A percentile compares a stretch with the other conserved stretches of the same genome.
These are phyloP conservation scores for Limanda limanda DNA, from an alignment of 2,113 vertebrate species.

Conservation along the genomic window DNA sequence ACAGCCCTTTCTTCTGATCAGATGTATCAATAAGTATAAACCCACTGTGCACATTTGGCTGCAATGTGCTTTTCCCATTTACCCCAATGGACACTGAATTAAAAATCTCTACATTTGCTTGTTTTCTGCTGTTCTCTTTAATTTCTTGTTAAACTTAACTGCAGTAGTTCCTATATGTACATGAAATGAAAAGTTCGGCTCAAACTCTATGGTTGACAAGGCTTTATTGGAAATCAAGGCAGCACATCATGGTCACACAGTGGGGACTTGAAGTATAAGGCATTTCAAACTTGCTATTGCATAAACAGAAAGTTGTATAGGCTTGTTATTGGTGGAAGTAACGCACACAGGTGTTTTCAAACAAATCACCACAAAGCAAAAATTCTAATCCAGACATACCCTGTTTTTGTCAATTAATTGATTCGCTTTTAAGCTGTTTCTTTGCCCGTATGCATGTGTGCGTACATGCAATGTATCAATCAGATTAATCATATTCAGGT, in stretches of 20 bases:
- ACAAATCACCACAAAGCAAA: slow-evolving; percentile 44
- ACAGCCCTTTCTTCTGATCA: slow-evolving; percentile 11
- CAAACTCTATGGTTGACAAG: slow-evolving; percentile 41
- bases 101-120: slow-evolving; percentile 16
- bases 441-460: slow-evolving; percentile 19
- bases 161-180: slow-evolving; percentile 7
- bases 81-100: slow-evolving; percentile 3
- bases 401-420: slow-evolving; percentile 1
- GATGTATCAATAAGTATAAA: slow-evolving; percentile 27
- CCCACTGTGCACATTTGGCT: slow-evolving; percentile 19
- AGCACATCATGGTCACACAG: slow-evolving; percentile 57
- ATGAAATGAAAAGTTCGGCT: slow-evolving; percentile 39
- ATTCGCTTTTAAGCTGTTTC: slow-evolving; percentile 7
- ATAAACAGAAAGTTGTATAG: slow-evolving; percentile 58
- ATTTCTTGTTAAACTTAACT: slow-evolving; percentile 14
- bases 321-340: slow-evolving; percentile 63
- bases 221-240: slow-evolving; percentile 77
- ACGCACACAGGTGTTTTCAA: slow-evolving; percentile 52
- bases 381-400: slow-evolving; percentile 26
- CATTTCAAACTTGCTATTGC: slow-evolving; percentile 61
- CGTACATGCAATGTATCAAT: slow-evolving; percentile 56
- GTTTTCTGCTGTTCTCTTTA: slow-evolving; percentile 14
- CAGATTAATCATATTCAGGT: slow-evolving; percentile 21
- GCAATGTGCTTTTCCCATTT: slow-evolving; percentile 34
- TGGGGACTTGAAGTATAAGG: slow-evolving; percentile 58